Evolutionary conservation across 2,113 vertebrate genomes (phyloP).

Genomic region (Alethe castanea): DNA sequence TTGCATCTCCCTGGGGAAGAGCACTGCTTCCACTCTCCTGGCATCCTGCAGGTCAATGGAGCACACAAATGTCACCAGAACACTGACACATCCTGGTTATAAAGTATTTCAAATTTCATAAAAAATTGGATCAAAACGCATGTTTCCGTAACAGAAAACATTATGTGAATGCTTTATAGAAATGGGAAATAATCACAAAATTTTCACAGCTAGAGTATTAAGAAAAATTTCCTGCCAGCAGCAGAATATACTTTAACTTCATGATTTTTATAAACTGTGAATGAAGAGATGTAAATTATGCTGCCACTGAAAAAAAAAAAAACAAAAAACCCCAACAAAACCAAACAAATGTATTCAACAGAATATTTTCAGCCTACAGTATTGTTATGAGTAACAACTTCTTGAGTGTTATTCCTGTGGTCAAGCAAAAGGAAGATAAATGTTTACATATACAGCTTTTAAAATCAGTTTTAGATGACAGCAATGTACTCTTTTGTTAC

Average conservation of each 20-base stretch:
- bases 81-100: neutral
- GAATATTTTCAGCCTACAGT: neutral
- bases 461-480: neutral
- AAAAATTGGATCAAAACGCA: neutral
- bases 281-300: conserved; percentile 1
- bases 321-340: neutral
- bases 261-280: neutral
- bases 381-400: neutral
- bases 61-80: neutral
- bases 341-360: neutral
- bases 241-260: neutral
- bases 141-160: neutral
- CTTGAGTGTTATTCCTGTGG: neutral
- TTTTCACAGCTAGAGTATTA: neutral
- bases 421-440: neutral
- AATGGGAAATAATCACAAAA: conserved; percentile 1
- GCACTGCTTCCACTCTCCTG: neutral
- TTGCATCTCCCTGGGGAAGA: neutral
- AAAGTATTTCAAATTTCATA: neutral
- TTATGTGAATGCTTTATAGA: neutral
- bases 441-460: neutral
- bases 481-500: neutral
- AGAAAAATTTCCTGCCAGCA: neutral
- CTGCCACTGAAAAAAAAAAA: neutral
- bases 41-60: neutral